phyloP scores from a whole-genome alignment of 2,113 vertebrate species.

The Excalfactoria chinensis region DNA sequence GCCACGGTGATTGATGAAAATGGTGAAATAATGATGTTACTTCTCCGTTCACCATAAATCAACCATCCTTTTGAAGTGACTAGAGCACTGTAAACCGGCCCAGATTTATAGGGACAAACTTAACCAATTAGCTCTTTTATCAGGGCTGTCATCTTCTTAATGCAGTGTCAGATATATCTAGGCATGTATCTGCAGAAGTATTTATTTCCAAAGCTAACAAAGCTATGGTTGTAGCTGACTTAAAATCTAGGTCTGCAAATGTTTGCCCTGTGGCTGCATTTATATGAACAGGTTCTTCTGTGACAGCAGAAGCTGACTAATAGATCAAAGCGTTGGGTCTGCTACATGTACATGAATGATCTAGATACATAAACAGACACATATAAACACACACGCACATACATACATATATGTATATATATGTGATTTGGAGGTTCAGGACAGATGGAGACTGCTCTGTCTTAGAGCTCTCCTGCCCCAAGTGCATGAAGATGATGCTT shows the following conservation, averaged over 20 bases:
- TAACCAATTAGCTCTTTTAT: slow-evolving; percentile 34
- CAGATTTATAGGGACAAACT: not conserved
- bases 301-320: not conserved
- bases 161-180: slow-evolving; percentile 23
- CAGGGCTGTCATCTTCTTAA: slow-evolving; percentile 5
- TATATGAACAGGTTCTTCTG: not conserved
- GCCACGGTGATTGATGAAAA: slow-evolving; percentile 33
- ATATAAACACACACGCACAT: not conserved
- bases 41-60: slow-evolving; percentile 17
- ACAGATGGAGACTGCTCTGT: not conserved
- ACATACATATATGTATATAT: not conserved
- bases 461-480: not conserved
- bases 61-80: slow-evolving; percentile 13
- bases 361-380: not conserved
- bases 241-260: not conserved
- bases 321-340: not conserved
- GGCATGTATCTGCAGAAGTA: not conserved
- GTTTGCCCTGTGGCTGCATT: not conserved
- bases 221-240: not conserved
- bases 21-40: slow-evolving; percentile 25
- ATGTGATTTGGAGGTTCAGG: not conserved
- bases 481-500: not conserved
- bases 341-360: not conserved
- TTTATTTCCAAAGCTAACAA: not conserved
- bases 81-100: not conserved